Base-by-base conservation (phyloP, 2,888 invertebrate species). In the Cheilosia grossa region DNA sequence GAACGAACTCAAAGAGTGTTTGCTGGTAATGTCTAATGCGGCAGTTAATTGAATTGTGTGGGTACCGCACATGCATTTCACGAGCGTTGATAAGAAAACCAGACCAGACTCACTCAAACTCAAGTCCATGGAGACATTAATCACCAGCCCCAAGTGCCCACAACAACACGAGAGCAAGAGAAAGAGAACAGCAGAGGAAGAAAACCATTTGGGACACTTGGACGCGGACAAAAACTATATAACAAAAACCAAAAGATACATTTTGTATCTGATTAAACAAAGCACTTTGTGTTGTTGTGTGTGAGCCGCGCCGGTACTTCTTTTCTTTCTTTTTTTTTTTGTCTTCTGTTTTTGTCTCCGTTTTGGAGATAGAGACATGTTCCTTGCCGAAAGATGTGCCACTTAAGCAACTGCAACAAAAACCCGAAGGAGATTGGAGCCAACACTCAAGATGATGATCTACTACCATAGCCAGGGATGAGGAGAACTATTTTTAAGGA, bases 41-140 rank as follows among this genome's bases (percentile, higher is more conserved):
- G 72, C 85, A 85, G 85, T 85, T 85, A 85, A 85, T 85, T 85
- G 85, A 81, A 85, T 81, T 81, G 85, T 85, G 85, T 85, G 85
- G 75, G 81, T 77, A 85, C 75, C 70, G 85, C 72, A 77, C 80
- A 80, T 81, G 85, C 77, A 81, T 85, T 81, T 77, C 81, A 72
- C 72, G 72, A 85, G 80, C 56, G 66, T 61, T 85, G 85, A 85
- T 85, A 85, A 81, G 85, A 72, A 72, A 66, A 67, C 83, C 66
- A 70, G 64, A 70, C 70, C 74, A 85, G 72, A 75, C 75, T 77
- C 54, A 70, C 83, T 75, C 75, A 72, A 81, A 81, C 74, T 66
- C 72, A 72, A 81, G 77, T 70, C 80, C 81, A 72, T 83, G 64
- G 64, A 79, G 56, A 83, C 85, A 85, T 85, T 85, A 85, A 85